Evolutionary conservation across 2,797 vertebrate genomes (phyloP), one percentile per base, ranked within the genome.

Genomic region (Rallus crepitans): DNA sequence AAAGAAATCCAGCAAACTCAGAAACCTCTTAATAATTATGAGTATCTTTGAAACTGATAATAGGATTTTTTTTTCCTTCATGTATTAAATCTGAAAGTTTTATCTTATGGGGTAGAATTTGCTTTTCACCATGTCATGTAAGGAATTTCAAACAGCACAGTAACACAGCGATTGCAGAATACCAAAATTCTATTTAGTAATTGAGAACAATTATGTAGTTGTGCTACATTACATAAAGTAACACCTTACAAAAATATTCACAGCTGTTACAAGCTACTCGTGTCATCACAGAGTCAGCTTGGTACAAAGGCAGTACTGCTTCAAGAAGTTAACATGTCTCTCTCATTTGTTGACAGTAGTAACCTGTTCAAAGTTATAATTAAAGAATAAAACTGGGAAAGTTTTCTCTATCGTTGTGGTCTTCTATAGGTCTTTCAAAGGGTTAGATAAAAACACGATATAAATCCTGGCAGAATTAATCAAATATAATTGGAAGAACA

Each of bases 381-480:
- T 39, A 81, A n/a, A 45, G 42, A 45, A 17, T 82, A 45, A 21
- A 48, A 79, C 5, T 72, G 39, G 30, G 77, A 89, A 86, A 6
- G 17, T 70, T 76, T 35, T 64, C 11, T 66, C n/a, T 60, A 1
- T 35, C 28, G 86, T 68, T 87, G 47, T 57, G 50, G 14, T 56
- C 17, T 17, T 87, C 16, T 59, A 5, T 4, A 65, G 17, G 15
- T 81, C 60, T 84, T 90, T 15, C 56, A 55, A 77, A 64, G 35
- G 23, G 82, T 78, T 56, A 84, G 53, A 86, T 53, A 20, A 95
- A 96, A 93, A 65, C 17, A 47, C 23, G 16, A 75, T 88, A 89
- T 72, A 73, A 70, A 24, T 60, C 27, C 31, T 83, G 45, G 21
- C 28, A 81, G 56, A 93, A 83, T 57, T 81, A 79, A 86, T 55